These are phyloP conservation scores for Cavia aperea DNA, from an alignment of 2,113 vertebrate species.

Conservation along the genomic window DNA sequence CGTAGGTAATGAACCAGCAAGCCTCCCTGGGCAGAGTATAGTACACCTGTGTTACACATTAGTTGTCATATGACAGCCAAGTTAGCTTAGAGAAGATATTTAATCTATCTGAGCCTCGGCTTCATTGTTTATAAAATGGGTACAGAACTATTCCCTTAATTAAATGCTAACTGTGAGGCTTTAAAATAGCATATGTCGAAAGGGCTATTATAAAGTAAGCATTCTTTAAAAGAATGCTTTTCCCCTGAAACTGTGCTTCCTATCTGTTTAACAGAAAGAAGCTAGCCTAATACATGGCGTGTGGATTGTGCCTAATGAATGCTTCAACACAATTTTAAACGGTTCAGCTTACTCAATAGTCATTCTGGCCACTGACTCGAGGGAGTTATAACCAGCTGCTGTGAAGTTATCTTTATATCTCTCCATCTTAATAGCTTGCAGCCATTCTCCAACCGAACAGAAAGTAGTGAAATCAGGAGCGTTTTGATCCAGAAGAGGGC, in stretches of 20 bases:
- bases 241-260: background rate
- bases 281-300: background rate
- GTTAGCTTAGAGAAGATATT: background rate
- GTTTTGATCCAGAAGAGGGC: constrained; percentile 97
- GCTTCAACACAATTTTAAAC: constrained; percentile 63
- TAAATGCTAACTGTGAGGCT: background rate
- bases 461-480: constrained; percentile 95
- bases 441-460: constrained; percentile 97
- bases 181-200: background rate
- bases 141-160: background rate
- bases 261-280: background rate
- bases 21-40: background rate
- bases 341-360: constrained; percentile 93
- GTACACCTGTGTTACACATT: background rate
- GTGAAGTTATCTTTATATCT: constrained; percentile 98
- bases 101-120: background rate
- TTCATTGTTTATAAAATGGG: background rate
- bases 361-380: constrained; percentile 98
- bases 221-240: background rate
- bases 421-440: constrained; percentile 99
- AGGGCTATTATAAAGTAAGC: background rate
- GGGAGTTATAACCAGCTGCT: constrained; percentile 95
- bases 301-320: constrained; percentile 47
- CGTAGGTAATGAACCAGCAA: background rate
- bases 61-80: background rate